Conservation (phyloP, 2,888 invertebrate genomes). For the Lasius platythorax region DNA sequence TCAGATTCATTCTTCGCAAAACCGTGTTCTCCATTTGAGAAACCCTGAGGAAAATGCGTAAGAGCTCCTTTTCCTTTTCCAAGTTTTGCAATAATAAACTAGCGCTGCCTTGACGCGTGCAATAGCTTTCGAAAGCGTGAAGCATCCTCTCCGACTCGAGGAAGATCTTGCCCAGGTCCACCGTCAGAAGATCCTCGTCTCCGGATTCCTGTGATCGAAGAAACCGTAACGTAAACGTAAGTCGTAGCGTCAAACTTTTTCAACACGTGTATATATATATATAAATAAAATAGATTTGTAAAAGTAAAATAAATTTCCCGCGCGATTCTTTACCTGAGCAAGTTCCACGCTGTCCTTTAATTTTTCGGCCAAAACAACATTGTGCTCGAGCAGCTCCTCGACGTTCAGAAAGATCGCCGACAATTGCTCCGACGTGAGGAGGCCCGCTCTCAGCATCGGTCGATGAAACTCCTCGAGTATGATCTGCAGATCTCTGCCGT, state of each 20-base stretch:
- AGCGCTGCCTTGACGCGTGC: conserved; percentile 96
- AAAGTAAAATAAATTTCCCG: background rate
- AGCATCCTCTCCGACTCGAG: conserved; percentile 97
- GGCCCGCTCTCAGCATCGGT: conserved; percentile 96
- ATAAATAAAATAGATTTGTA: background rate
- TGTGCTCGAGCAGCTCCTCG: conserved; percentile 96
- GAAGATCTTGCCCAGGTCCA: conserved; percentile 96
- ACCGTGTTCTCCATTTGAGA: conserved; percentile 99
- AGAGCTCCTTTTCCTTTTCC: conserved; percentile 97
- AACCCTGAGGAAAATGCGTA: conserved; percentile 97
- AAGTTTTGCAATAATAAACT: conserved; percentile 95
- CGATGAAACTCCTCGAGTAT: conserved; percentile 97
- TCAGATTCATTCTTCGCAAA: conserved; percentile 97
- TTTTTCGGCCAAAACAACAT: conserved; percentile 94
- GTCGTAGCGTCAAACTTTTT: background rate
- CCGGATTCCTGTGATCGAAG: conserved; percentile 81
- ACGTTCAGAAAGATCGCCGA: conserved; percentile 97
- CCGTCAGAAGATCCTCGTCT: conserved; percentile 93
- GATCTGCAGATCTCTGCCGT: conserved; percentile 96
- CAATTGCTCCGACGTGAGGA: conserved; percentile 96
- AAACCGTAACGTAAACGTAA: background rate
- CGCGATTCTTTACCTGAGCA: conserved; percentile 86
- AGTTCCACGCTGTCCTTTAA: conserved; percentile 95
- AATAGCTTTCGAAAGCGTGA: conserved; percentile 97
- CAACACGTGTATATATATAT: too few relatives aligned